Conservation (phyloP, 1,140 invertebrate genomes). For the Drosophila lacteicornis region DNA sequence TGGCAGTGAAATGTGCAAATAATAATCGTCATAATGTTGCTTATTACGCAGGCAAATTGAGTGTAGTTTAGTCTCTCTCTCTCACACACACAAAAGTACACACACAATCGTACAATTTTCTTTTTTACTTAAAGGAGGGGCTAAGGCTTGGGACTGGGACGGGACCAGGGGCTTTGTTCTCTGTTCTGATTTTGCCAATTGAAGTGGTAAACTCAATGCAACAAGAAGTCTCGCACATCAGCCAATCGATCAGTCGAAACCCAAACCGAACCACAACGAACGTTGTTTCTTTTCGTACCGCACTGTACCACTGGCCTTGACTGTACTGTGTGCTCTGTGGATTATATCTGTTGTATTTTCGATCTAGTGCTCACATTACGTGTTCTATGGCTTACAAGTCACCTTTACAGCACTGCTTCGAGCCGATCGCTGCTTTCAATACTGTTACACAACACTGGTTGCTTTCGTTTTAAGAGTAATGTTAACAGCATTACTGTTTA, state of each 20-base stretch:
- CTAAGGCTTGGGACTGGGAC: background rate
- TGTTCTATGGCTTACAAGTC: too few species aligned
- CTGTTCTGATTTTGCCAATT: constrained; percentile 68
- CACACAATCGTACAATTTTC: constrained; percentile 18
- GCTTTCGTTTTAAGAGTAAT: background rate
- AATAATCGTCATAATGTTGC: constrained; percentile 37
- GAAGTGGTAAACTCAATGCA: constrained; percentile 83
- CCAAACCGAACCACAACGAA: constrained; percentile 29
- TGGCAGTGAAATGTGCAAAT: constrained; percentile 16
- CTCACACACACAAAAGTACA: background rate
- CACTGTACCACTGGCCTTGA: background rate
- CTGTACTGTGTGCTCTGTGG: background rate
- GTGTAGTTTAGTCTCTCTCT: constrained; percentile 25
- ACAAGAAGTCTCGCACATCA: constrained; percentile 84
- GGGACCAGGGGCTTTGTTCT: constrained; percentile 31
- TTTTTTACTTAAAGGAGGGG: constrained; percentile 2
- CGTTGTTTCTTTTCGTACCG: constrained; percentile 1
- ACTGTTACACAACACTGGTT: background rate
- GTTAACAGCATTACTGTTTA: background rate
- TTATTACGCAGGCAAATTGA: constrained; percentile 28
- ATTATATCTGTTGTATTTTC: background rate
- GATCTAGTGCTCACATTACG: constrained; percentile 3
- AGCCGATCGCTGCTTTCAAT: background rate
- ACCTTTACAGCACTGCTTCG: background rate
- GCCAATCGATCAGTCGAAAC: constrained; percentile 46